Evolutionary conservation across 2,888 invertebrate genomes (phyloP).

Genomic region (Schizaphis graminum): DNA sequence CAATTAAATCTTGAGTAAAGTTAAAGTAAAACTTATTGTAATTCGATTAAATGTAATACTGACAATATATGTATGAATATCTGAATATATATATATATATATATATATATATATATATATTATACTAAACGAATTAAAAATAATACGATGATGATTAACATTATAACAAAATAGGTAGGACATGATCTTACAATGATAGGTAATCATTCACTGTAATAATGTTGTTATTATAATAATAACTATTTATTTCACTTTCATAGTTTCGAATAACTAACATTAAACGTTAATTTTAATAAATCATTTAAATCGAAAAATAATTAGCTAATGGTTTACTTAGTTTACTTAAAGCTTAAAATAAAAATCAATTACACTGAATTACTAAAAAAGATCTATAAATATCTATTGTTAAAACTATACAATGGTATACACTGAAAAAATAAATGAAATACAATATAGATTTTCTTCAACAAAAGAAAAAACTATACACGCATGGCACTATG

Average conservation of each 20-base stretch:
- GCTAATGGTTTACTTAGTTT: background rate
- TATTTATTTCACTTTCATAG: background rate
- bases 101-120: too few species aligned
- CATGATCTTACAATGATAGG: background rate
- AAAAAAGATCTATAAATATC: background rate
- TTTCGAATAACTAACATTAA: background rate
- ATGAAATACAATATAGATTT: background rate
- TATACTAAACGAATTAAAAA: background rate
- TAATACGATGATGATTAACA: background rate
- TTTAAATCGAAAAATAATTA: background rate
- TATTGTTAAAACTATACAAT: background rate
- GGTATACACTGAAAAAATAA: conserved; percentile 5
- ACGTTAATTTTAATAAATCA: background rate
- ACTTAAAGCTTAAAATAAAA: background rate
- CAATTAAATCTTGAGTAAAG: conserved; percentile 3
- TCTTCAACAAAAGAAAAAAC: conserved; percentile 34
- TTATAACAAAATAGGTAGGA: background rate
- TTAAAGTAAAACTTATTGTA: background rate
- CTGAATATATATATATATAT: background rate
- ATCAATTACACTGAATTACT: background rate
- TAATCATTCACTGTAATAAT: background rate
- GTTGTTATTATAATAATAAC: background rate
- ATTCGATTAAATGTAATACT: background rate
- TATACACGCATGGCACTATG: conserved; percentile 5
- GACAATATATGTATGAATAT: background rate